A percentile compares a stretch with the other conserved stretches of the same genome.
Conservation (phyloP, 2,113 vertebrate species). For the Neogobius melanostomus region DNA sequence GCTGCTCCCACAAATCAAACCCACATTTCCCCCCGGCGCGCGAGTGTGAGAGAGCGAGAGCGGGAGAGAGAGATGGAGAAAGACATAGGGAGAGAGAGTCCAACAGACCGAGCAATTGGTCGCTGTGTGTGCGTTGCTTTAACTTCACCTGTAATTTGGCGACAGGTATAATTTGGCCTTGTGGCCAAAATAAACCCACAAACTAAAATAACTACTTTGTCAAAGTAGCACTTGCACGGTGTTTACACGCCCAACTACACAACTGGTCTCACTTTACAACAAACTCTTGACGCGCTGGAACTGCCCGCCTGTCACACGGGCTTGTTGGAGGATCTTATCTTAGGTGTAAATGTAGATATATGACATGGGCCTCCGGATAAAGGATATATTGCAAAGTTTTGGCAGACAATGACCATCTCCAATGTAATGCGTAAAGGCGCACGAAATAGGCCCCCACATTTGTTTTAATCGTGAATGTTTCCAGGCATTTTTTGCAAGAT, state of each 20-base stretch:
- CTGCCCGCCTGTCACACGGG: slow-evolving; percentile 25
- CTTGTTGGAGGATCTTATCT: not conserved
- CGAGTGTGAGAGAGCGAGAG: slow-evolving; percentile 25
- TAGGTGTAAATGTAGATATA: not conserved
- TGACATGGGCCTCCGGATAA: not conserved
- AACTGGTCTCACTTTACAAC: slow-evolving; percentile 46
- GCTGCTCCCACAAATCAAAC: slow-evolving; percentile 78
- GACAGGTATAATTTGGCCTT: slow-evolving; percentile 20
- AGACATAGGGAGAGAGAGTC: slow-evolving; percentile 9
- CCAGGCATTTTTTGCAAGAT: too few species aligned
- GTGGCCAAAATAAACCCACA: slow-evolving; percentile 17
- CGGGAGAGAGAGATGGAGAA: not conserved
- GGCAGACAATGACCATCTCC: not conserved
- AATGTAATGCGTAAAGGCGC: not conserved
- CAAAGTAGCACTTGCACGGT: slow-evolving; percentile 15
- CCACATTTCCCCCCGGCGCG: slow-evolving; percentile 68
- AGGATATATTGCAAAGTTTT: not conserved
- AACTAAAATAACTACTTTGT: slow-evolving; percentile 20
- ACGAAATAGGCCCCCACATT: not conserved
- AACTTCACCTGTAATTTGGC: slow-evolving; percentile 31
- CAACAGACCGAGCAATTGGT: slow-evolving; percentile 17
- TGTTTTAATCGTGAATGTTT: slow-evolving; percentile 3
- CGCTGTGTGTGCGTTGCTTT: slow-evolving; percentile 31
- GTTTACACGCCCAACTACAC: slow-evolving; percentile 17
- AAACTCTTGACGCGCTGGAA: slow-evolving; percentile 45